A percentile compares a stretch with the other conserved stretches of the same genome.
phyloP scores from a whole-genome alignment of 2,797 vertebrate species.

The Enteromius mattozi region DNA sequence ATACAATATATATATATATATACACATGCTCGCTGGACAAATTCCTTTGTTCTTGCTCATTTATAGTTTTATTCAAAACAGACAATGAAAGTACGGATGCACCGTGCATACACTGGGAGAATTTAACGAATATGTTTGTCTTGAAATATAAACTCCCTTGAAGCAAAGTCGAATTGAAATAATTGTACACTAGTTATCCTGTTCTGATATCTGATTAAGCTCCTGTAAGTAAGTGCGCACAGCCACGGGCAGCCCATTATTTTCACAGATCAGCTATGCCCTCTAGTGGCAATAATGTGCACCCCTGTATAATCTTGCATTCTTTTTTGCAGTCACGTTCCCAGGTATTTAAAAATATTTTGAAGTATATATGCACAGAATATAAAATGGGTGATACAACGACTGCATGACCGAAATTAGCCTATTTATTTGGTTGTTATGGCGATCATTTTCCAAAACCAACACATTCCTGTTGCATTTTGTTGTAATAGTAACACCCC shows the following conservation, averaged over 20 bases:
- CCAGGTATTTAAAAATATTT: neutral
- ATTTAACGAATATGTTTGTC: neutral
- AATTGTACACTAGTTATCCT: neutral
- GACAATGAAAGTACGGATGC: neutral
- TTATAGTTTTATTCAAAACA: neutral
- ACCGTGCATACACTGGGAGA: neutral
- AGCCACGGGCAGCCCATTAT: neutral
- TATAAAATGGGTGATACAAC: neutral
- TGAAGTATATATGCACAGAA: neutral
- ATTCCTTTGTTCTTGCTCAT: neutral
- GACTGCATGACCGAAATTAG: neutral
- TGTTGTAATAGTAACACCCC: neutral
- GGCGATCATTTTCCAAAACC: neutral
- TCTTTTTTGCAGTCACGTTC: neutral
- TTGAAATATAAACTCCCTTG: neutral
- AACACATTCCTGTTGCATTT: neutral
- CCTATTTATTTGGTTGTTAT: neutral
- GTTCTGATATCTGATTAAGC: neutral
- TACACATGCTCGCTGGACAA: too few species aligned
- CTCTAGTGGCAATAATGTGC: slow-evolving; percentile 72
- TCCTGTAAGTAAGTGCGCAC: neutral
- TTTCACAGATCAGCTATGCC: slow-evolving; percentile 74
- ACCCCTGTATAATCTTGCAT: neutral
- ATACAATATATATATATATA: neutral
- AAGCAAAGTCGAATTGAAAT: neutral